Evolutionary conservation across 2,888 invertebrate genomes (phyloP), one percentile per base, ranked within the genome.

Genomic region (Allolobophora icterica): DNA sequence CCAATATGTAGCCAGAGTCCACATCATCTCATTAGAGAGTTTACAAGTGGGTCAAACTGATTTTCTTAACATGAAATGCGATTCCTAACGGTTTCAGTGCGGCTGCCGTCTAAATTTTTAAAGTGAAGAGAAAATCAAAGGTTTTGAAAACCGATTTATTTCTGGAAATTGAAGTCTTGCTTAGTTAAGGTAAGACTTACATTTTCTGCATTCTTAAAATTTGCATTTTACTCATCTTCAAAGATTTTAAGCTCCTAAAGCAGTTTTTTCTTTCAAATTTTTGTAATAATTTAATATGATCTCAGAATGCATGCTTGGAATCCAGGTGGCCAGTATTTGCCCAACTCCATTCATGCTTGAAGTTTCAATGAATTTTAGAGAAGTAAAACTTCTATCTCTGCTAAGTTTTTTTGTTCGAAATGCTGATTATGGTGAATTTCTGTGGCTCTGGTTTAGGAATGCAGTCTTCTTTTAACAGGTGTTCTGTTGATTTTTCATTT

Each of bases 141-240:
- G 71, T 71, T 71, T 71, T 71, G 30, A n/a, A 71, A n/a, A 71
- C 30, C 71, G 11, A n/a, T 8, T 71, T 71, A 24, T 71, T 71
- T 71, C 71, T 30, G 71, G 71, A 71, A 71, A 71, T 71, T 71
- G 71, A 71, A 71, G 71, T 71, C 71, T 71, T 71, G 71, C 71
- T 71, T 71, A 71, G 30, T n/a, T 71, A n/a, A 71, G 71, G 71
- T 71, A 71, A 71, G 71, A 71, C 71, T 71, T 71, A 71, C 71
- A n/a, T 71, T 71, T 71, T 71, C 71, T 71, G 71, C 71, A 30
- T 71, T 71, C 71, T n/a, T 71, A n/a, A 71, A n/a, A 71, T 71
- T 71, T 71, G 30, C 30, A 30, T n/a, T 52, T 52, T 24, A 24
- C 52, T 52, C 52, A 71, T 71, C 30, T 71, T n/a, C 71, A 71